Conservation (phyloP, 2,113 vertebrate genomes). For the Colossoma macropomum region DNA sequence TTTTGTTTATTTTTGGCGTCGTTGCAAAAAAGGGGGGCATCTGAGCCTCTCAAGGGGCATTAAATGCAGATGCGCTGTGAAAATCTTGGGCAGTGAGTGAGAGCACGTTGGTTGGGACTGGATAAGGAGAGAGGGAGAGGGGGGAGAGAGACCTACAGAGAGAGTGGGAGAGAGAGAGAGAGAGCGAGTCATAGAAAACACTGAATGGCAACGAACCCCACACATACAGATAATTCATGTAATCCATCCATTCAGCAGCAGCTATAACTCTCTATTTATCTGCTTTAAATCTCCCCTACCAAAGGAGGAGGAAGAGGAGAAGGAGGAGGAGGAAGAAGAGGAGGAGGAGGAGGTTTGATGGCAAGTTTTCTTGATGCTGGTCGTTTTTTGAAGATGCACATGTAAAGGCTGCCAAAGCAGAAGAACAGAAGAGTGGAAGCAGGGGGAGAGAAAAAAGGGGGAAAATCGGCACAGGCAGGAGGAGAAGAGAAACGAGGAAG, state of each 20-base stretch:
- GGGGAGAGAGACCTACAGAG: background rate
- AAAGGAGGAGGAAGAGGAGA: no score
- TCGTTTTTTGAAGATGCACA: background rate
- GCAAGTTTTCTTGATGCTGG: background rate
- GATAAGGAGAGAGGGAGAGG: constrained; percentile 26
- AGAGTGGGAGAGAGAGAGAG: background rate
- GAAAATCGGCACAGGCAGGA: background rate
- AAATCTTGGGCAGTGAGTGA: constrained; percentile 15
- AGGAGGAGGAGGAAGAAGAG: no score
- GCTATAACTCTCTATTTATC: background rate
- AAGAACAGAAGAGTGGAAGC: constrained; percentile 2
- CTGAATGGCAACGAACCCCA: constrained; percentile 64
- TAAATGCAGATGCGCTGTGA: background rate
- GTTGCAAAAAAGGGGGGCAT: background rate
- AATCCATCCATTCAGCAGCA: constrained; percentile 7
- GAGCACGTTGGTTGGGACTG: background rate
- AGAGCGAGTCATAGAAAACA: constrained; percentile 7
- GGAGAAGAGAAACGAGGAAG: constrained; percentile 24
- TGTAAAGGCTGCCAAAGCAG: constrained; percentile 20
- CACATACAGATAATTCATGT: constrained; percentile 61
- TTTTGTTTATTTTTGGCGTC: background rate
- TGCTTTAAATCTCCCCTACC: background rate
- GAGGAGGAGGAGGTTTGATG: no score
- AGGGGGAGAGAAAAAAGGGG: constrained; percentile 24
- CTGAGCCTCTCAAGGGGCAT: background rate